Evolutionary conservation across 2,888 invertebrate species (phyloP), one percentile per base, ranked within the genome.

Genomic region (Argynnis bischoffii): DNA sequence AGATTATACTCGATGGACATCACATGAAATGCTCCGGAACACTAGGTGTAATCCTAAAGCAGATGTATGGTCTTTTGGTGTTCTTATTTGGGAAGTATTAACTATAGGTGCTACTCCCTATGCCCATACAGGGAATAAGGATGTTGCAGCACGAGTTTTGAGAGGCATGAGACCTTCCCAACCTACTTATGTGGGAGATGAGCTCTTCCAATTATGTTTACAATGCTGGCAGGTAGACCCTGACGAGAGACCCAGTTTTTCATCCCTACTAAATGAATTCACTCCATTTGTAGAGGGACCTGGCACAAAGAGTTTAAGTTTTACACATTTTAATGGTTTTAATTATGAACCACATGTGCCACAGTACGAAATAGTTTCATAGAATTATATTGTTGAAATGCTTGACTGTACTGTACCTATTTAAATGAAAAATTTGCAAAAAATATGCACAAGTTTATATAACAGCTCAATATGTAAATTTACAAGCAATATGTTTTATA

Each of bases 151-250:
- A 13, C 94, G 96, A 64, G 93, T 97, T 14, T 90, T 95, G 71
- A 93, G 94, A 70, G 97, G 97, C 1, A 92, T 95, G 79, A 93
- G 96, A 55, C 95, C 97, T 0, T 94, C 95, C 0, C 97, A 97
- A 80, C 94, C 96, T 0, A 93, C 94, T 2, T 96, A 96, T 80
- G 94, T 96, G 35, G 95, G 94, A 26, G 96, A 96, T 81, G 96
- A 96, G 75, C 87, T 97, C 41, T 97, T 97, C 85, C 97, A 97
- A 84, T 86, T 97, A 67, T 95, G 97, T 89, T 89, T 96, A 55
- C 96, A 97, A 79, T 97, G 97, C 80, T 98, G 97, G 97, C 96
- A 96, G 81, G 87, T 95, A 16, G 96, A 97, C 84, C 94, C 95
- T 14, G 96, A 96, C 69, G 97, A 98, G 80, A 93, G 97, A 74